Evolutionary conservation across 2,113 vertebrate genomes (phyloP).

Genomic region (Corythoichthys haematopterus): DNA sequence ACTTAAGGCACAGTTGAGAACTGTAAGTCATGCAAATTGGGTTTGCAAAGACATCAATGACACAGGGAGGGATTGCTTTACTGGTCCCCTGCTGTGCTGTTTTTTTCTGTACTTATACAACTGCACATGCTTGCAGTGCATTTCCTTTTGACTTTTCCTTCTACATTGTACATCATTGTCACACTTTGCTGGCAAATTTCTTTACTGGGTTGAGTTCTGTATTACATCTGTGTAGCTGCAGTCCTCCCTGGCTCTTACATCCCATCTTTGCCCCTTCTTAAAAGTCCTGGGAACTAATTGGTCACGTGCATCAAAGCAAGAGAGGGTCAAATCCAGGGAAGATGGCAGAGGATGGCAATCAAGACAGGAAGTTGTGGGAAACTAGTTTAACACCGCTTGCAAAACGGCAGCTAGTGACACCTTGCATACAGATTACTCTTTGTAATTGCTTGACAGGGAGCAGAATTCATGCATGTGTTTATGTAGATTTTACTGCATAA

Average conservation of each 20-base stretch:
- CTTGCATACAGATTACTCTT: slow-evolving; percentile 46
- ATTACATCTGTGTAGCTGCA: slow-evolving; percentile 45
- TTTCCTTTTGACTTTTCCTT: slow-evolving; percentile 48
- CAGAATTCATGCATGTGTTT: slow-evolving; percentile 44
- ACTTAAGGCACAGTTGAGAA: slow-evolving; percentile 59
- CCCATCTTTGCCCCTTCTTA: slow-evolving; percentile 20
- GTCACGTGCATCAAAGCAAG: slow-evolving; percentile 29
- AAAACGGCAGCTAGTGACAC: slow-evolving; percentile 21
- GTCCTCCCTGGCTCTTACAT: slow-evolving; percentile 26
- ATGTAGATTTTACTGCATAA: slow-evolving; percentile 39
- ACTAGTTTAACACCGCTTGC: slow-evolving; percentile 27
- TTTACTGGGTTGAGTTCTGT: slow-evolving; percentile 14
- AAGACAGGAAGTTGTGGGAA: slow-evolving; percentile 36
- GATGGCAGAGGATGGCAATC: slow-evolving; percentile 47
- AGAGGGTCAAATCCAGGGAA: slow-evolving; percentile 39
- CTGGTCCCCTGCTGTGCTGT: slow-evolving; percentile 14
- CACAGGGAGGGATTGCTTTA: slow-evolving; percentile 50
- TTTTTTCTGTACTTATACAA: slow-evolving; percentile 24
- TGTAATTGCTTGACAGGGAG: slow-evolving; percentile 53
- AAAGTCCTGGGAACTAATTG: slow-evolving; percentile 15
- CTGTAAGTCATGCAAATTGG: slow-evolving; percentile 70
- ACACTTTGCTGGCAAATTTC: slow-evolving; percentile 12
- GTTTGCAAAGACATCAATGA: slow-evolving; percentile 55
- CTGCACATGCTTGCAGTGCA: slow-evolving; percentile 51
- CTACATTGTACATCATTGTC: slow-evolving; percentile 42